Evolutionary conservation across 2,888 invertebrate genomes (phyloP), one percentile per base, ranked within the genome.

Genomic region (Drosophila cracens): DNA sequence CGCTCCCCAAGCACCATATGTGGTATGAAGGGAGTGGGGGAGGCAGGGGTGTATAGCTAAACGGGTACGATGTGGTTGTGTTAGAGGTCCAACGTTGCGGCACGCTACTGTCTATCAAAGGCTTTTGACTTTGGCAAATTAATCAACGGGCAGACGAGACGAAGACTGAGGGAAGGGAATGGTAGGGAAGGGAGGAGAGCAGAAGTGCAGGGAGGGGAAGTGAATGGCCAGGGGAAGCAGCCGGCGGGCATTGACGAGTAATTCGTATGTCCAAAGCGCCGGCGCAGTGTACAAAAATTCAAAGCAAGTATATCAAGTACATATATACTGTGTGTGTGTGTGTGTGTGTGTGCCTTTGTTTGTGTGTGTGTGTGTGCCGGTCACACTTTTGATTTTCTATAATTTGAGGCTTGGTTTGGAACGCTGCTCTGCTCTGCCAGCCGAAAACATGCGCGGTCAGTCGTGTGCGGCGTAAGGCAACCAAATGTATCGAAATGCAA

Each of bases 401-500:
- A 85, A 87, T 89, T 89, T 82, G 64, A 89, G 89, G 84, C 73
- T 70, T 81, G 74, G 82, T 58, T 80, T 67, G 79, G 74, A 78
- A 71, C 79, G 76, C 68, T 85, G 84, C 84, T 76, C 66, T 85
- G 84, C 87, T 78, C 83, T 77, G 64, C 83, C 87, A 90, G 86
- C 82, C 83, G 84, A 90, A 90, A 86, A 91, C 84, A 93, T 92
- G 93, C 92, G 92, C 92, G 93, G 93, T 92, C 92, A 92, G 92
- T 92, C 93, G 93, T 92, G 93, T 93, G 93, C 92, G 92, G 92
- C 92, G 92, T 93, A 90, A 92, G 90, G 93, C 92, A 93, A 92
- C 93, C 92, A 92, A 92, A 93, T 92, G 93, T 91, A 93, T 92
- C 93, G 92, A 92, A 92, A 92, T 91, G 93, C 92, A 92, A 91